phyloP scores from a whole-genome alignment of 2,797 vertebrate genomes.

The Aldrovandia affinis region DNA sequence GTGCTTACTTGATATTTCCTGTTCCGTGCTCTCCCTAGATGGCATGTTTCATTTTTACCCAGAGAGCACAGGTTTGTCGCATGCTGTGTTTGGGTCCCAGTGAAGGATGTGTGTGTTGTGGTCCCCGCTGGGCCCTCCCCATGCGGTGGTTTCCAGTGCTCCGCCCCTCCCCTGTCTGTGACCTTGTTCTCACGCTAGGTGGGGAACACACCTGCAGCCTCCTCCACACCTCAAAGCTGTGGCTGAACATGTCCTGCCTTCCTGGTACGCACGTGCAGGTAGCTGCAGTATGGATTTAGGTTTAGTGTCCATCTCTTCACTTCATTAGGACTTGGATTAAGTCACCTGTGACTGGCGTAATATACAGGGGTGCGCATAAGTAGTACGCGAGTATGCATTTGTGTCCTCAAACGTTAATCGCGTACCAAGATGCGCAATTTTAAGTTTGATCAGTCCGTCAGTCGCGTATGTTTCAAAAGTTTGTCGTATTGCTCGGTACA shows the following conservation, averaged over 20 bases:
- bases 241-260: background rate
- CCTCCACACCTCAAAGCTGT: background rate
- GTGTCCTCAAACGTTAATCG: no score
- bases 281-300: background rate
- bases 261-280: background rate
- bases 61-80: conserved; percentile 59
- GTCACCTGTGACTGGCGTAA: no score
- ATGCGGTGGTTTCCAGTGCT: background rate
- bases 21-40: conserved; percentile 57
- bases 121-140: background rate
- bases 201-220: background rate
- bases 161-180: background rate
- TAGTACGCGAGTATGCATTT: no score
- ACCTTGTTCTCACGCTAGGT: background rate
- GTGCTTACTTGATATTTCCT: background rate
- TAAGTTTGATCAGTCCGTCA: no score
- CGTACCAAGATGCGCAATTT: no score
- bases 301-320: background rate
- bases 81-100: background rate
- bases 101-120: background rate
- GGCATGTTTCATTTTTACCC: conserved; percentile 67
- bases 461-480: no score
- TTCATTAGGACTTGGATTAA: background rate
- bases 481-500: no score
- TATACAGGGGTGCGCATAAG: no score